Base-by-base conservation (phyloP, 2,113 vertebrate species). In the Epinephelus lanceolatus region DNA sequence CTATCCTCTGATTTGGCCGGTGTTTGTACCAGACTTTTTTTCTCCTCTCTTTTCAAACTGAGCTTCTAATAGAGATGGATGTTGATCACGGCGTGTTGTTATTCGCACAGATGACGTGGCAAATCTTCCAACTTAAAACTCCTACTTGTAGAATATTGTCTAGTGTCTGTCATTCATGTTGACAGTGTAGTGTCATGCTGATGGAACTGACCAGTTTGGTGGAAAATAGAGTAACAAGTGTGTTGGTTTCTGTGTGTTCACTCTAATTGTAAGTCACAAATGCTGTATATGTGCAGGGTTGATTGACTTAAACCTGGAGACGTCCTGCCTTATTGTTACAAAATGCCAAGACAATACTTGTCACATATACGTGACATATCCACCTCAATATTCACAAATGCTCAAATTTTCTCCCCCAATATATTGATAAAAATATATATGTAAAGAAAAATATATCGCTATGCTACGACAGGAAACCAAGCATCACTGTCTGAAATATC, bases 1-100 rank as follows among this genome's bases (percentile, higher is more conserved):
- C 87, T 87, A 53, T 60, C 83, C 90, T 93, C 90, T 93, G 91
- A 94, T 93, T 93, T 76, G 85, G 84, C 82, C 55, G 4, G 8
- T 68, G 84, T 91, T 87, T 88, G 78, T 83, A 78, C 68, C 81
- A 68, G 68, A 72, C 76, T 65, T 56, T 61, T 67, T 59, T 57
- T 66, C 40, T 21, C 47, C 47, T 74, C 45, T 15, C 66, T 88
- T 83, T 87, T 91, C 68, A 91, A 88, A 71, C 83, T 7, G 6
- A 71, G 80, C 85, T 70, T 88, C 76, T 90, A 59, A 84, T 91
- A 71, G 60, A 76, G 91, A 90, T 76, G 84, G 70, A 81, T 72
- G 86, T 63, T 60, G 87, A 91, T 88, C 62, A 60, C 25, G 37
- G 33, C 56, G 0, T 53, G 84, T 66, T 85, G 21, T 76, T 76